Percentiles rank a stretch among this genome's conserved stretches.
phyloP scores from a whole-genome alignment of 2,888 invertebrate species.

The Beris morrisii region DNA sequence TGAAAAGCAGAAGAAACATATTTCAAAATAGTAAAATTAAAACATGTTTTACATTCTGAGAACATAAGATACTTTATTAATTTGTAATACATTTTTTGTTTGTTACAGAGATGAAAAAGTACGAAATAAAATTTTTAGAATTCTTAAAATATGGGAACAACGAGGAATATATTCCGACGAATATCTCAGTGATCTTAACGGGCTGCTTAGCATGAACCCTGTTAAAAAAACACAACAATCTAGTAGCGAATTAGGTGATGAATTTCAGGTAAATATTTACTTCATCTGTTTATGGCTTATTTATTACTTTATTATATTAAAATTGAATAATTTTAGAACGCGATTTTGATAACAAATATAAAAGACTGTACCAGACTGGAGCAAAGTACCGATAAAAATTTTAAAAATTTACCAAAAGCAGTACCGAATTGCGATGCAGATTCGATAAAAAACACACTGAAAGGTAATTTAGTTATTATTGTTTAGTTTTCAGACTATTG shows the following conservation, averaged over 20 bases:
- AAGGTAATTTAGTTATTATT: slow-evolving; percentile 60
- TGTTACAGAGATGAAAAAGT: slow-evolving; percentile 81
- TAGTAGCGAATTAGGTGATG: slow-evolving; percentile 46
- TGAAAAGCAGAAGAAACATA: too few relatives aligned
- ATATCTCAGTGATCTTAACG: slow-evolving; percentile 83
- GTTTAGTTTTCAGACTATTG: not conserved
- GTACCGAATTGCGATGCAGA: slow-evolving; percentile 72
- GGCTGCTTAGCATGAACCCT: slow-evolving; percentile 77
- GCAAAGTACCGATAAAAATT: slow-evolving; percentile 71
- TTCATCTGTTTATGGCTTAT: not conserved
- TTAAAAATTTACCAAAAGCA: slow-evolving; percentile 56
- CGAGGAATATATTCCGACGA: slow-evolving; percentile 87
- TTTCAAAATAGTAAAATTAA: too few relatives aligned
- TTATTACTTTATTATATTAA: not conserved
- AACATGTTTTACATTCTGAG: too few relatives aligned
- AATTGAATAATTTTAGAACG: slow-evolving; percentile 60
- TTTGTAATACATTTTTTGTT: not conserved
- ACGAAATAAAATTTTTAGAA: slow-evolving; percentile 79
- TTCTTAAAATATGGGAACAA: slow-evolving; percentile 96
- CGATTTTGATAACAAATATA: slow-evolving; percentile 73
- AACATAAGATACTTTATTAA: too few relatives aligned
- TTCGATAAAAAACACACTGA: slow-evolving; percentile 74
- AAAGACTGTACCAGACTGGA: slow-evolving; percentile 73
- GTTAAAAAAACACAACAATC: slow-evolving; percentile 49
- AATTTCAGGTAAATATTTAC: slow-evolving; percentile 46